These are phyloP conservation scores for Catocala sponsa DNA, from an alignment of 2,888 invertebrate genomes.

Conservation along the genomic window DNA sequence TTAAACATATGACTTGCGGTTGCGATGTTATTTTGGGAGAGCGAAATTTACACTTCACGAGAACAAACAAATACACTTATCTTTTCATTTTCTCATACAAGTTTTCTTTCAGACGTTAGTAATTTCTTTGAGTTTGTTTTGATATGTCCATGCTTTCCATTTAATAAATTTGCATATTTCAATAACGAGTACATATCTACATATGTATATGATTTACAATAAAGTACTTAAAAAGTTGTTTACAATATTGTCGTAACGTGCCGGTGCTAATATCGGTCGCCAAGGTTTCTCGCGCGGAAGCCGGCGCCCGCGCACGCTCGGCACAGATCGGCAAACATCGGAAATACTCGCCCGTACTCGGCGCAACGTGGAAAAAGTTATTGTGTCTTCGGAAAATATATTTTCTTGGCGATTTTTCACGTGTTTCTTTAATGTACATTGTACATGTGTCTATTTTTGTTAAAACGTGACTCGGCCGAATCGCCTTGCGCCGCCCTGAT, in stretches of 20 bases:
- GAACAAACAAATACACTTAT: neutral
- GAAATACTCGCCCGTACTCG: slow-evolving; percentile 38
- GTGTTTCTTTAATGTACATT: slow-evolving; percentile 15
- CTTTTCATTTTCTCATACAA: too few relatives aligned
- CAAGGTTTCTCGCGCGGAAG: slow-evolving; percentile 60
- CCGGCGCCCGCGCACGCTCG: slow-evolving; percentile 39
- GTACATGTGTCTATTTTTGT: neutral
- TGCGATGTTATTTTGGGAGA: too few relatives aligned
- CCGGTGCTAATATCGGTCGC: slow-evolving; percentile 52
- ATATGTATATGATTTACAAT: slow-evolving; percentile 3
- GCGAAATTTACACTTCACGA: neutral
- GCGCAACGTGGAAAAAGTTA: slow-evolving; percentile 27
- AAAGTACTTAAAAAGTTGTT: slow-evolving; percentile 44
- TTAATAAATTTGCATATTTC: too few relatives aligned
- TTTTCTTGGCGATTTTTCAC: slow-evolving; percentile 23
- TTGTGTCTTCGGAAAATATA: slow-evolving; percentile 22
- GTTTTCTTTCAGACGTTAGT: too few relatives aligned
- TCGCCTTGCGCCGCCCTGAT: slow-evolving; percentile 1
- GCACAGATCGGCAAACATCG: slow-evolving; percentile 48
- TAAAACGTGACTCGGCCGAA: slow-evolving; percentile 6
- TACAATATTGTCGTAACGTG: slow-evolving; percentile 37
- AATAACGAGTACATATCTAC: too few relatives aligned
- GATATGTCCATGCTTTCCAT: too few relatives aligned
- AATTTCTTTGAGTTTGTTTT: too few relatives aligned
- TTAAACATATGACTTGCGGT: too few relatives aligned